Percentiles rank a stretch among this genome's conserved stretches.
These are phyloP conservation scores for Chlamydotis undulata DNA, from an alignment of 2,113 vertebrate genomes.

Conservation along the genomic window DNA sequence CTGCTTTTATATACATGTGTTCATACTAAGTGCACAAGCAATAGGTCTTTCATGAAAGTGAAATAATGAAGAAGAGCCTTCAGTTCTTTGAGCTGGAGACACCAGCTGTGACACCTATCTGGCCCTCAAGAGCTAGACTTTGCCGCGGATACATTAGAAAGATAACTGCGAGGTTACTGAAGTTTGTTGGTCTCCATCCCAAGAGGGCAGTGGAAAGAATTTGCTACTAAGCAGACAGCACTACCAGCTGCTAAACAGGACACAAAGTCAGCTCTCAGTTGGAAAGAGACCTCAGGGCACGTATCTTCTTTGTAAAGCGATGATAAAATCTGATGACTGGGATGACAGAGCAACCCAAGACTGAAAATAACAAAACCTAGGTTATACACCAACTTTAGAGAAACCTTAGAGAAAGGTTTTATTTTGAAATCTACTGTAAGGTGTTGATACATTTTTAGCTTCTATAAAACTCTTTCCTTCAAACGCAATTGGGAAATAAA, in stretches of 20 bases:
- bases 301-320: not conserved
- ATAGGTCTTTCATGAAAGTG: not conserved
- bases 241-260: not conserved
- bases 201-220: not conserved
- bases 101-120: not conserved
- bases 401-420: not conserved
- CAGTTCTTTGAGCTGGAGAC: not conserved
- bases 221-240: not conserved
- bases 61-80: not conserved
- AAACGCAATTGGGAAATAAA: not conserved
- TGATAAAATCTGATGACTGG: not conserved
- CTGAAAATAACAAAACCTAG: not conserved
- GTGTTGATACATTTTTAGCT: not conserved
- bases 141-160: rapidly evolving
- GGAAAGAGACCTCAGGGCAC: not conserved
- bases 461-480: not conserved
- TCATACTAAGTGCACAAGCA: not conserved
- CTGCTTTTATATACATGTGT: not conserved
- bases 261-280: not conserved
- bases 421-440: not conserved
- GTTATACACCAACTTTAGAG: not conserved
- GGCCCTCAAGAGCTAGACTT: not conserved
- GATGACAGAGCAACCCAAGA: not conserved
- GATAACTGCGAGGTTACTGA: not conserved
- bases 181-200: not conserved